These are phyloP conservation scores for Paradisaea rubra DNA, from an alignment of 2,113 vertebrate genomes.

Conservation along the genomic window DNA sequence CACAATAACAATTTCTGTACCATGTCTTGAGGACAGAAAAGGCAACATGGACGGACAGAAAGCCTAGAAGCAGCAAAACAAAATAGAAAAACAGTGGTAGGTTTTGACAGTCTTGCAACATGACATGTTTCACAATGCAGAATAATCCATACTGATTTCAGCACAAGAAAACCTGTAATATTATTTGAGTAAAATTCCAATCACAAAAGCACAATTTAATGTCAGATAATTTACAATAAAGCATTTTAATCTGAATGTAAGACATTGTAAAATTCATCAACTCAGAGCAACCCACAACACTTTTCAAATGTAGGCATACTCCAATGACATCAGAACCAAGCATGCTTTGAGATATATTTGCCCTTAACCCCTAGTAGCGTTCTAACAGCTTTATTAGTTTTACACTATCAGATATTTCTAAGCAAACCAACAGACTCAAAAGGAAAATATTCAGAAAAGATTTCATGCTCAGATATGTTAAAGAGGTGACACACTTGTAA, in stretches of 20 bases:
- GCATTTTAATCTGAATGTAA: background rate
- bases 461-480: background rate
- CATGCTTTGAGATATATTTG: background rate
- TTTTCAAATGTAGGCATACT: background rate
- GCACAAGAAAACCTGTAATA: background rate
- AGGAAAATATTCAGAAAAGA: background rate
- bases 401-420: background rate
- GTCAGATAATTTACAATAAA: background rate
- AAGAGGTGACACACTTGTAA: background rate
- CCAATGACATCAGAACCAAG: background rate
- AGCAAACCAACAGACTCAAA: background rate
- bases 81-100: background rate
- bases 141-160: background rate
- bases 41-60: background rate
- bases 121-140: background rate
- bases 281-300: background rate
- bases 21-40: background rate
- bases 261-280: background rate
- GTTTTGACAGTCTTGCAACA: background rate
- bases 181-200: background rate
- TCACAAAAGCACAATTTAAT: background rate
- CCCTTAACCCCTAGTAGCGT: background rate
- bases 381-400: background rate
- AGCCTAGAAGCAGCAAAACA: background rate
- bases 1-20: background rate